These are phyloP conservation scores for Serinus canaria DNA, from an alignment of 2,113 vertebrate species.

Conservation along the genomic window DNA sequence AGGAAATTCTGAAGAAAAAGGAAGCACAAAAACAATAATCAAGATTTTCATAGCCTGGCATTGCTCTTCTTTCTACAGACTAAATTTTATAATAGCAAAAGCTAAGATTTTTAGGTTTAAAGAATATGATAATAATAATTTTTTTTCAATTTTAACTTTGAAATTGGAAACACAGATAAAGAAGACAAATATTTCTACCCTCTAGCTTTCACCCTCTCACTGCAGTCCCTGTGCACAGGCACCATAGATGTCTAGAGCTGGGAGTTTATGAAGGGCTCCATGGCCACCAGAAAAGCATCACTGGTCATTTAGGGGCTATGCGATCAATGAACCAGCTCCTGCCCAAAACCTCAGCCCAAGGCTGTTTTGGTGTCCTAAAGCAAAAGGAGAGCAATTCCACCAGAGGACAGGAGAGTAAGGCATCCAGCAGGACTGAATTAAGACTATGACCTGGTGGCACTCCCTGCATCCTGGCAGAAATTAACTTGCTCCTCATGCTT, in stretches of 20 bases:
- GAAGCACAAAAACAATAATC: neutral
- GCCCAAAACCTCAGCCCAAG: neutral
- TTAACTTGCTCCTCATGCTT: neutral
- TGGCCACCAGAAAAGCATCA: fast-evolving
- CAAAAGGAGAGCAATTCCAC: neutral
- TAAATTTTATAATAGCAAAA: neutral
- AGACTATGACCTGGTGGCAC: neutral
- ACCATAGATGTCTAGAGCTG: neutral
- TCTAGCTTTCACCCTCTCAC: neutral
- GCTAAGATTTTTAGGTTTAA: neutral
- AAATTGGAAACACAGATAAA: neutral
- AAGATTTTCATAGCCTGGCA: neutral
- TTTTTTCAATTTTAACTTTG: neutral
- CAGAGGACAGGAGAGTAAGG: neutral
- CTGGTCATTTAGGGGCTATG: neutral
- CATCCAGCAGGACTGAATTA: neutral
- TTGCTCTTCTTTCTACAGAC: neutral
- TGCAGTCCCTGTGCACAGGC: neutral
- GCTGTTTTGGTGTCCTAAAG: neutral
- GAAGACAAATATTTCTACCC: neutral
- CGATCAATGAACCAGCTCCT: neutral
- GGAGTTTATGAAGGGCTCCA: neutral
- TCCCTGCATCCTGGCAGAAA: neutral
- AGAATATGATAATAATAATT: neutral
- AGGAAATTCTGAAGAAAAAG: neutral